phyloP scores from a whole-genome alignment of 2,113 vertebrate species.

The Salvator merianae region DNA sequence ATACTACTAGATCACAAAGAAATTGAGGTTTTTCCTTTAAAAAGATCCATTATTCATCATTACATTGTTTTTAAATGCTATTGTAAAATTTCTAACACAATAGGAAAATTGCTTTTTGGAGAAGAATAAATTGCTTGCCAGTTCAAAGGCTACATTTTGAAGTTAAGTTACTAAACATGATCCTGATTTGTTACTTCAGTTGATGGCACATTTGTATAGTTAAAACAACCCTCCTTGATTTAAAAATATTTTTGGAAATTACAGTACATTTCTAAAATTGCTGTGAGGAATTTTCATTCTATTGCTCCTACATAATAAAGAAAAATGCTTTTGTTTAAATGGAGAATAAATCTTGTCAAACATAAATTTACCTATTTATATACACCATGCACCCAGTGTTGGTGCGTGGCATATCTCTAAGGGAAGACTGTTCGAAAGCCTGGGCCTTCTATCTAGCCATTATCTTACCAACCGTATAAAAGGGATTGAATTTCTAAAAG shows the following conservation, averaged over 20 bases:
- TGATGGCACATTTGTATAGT: conserved; percentile 34
- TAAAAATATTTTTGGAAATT: background rate
- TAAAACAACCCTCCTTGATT: conserved; percentile 14
- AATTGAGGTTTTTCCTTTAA: conserved; percentile 72
- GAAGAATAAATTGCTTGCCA: conserved; percentile 74
- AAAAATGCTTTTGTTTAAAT: conserved; percentile 5
- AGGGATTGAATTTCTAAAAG: too few species aligned
- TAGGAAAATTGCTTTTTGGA: conserved; percentile 80
- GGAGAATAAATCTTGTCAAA: background rate
- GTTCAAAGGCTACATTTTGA: conserved; percentile 72
- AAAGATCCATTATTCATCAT: conserved; percentile 84
- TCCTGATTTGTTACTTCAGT: conserved; percentile 58
- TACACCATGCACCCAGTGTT: too few species aligned
- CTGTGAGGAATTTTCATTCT: background rate
- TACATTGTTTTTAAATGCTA: conserved; percentile 81
- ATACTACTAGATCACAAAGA: conserved; percentile 77
- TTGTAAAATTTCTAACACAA: conserved; percentile 75
- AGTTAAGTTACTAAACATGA: conserved; percentile 59
- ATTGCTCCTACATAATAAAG: background rate
- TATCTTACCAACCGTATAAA: too few species aligned
- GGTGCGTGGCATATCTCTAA: too few species aligned
- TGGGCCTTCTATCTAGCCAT: too few species aligned
- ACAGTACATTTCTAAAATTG: background rate
- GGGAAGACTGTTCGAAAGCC: too few species aligned
- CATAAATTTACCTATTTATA: too few species aligned